Conservation (phyloP, 2,888 invertebrate species). For the Zaprionus lineosus region DNA sequence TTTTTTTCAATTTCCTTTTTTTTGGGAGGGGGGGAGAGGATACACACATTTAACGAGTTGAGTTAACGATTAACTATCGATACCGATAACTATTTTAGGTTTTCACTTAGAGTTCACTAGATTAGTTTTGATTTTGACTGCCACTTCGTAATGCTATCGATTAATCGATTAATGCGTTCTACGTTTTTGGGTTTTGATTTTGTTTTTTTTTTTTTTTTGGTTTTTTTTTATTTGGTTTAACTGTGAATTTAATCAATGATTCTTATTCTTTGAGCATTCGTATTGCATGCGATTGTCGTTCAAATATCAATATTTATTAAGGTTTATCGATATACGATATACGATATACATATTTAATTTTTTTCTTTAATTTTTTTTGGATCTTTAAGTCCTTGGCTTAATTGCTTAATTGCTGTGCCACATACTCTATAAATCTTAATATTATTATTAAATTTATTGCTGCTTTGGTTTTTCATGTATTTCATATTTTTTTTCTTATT, state of each 20-base stretch:
- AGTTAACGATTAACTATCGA: slow-evolving; percentile 15
- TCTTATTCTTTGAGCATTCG: slow-evolving; percentile 61
- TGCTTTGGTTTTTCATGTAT: too few relatives aligned
- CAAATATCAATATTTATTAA: slow-evolving; percentile 44
- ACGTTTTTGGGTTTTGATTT: slow-evolving; percentile 2
- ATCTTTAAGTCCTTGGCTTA: slow-evolving; percentile 42
- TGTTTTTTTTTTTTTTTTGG: slow-evolving; percentile 25
- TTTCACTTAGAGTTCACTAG: slow-evolving; percentile 38
- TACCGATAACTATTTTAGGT: slow-evolving; percentile 52
- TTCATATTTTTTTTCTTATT: not conserved
- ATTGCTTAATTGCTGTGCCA: slow-evolving; percentile 40
- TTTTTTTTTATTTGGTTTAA: slow-evolving; percentile 32
- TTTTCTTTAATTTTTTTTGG: slow-evolving; percentile 11
- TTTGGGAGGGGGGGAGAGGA: too few relatives aligned
- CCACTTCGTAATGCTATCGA: slow-evolving; percentile 31
- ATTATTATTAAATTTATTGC: slow-evolving; percentile 6
- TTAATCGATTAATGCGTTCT: slow-evolving; percentile 28
- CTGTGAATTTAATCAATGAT: slow-evolving; percentile 36
- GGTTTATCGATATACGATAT: slow-evolving; percentile 19
- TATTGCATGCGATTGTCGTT: slow-evolving; percentile 68
- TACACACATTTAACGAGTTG: too few relatives aligned
- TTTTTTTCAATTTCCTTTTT: too few relatives aligned
- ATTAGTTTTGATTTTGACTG: slow-evolving; percentile 68
- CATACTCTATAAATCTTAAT: slow-evolving; percentile 1
- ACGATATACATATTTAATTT: slow-evolving; percentile 15